Evolutionary conservation across 1,140 invertebrate genomes (phyloP), one percentile per base, ranked within the genome.

Genomic region (Tetramorium simillimum): DNA sequence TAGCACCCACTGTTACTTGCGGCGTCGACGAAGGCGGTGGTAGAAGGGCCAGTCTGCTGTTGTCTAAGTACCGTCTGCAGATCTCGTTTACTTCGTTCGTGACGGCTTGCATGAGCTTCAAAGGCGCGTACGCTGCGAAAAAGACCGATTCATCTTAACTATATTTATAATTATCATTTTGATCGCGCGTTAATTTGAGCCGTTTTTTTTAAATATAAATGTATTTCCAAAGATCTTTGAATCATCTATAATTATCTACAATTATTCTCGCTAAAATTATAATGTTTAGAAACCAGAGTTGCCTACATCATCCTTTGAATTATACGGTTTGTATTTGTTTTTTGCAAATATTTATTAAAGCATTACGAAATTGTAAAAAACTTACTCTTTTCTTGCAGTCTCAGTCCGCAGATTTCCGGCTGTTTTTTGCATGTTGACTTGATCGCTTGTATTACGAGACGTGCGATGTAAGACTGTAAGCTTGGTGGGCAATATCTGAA

Each of bases 61-160:
- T 97, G 93, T 97, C 96, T 90, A 96, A 94, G 93, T 97, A 97
- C 40, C 96, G 95, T 58, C 96, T 94, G 92, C 97, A 97, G 24
- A 97, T 96, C 91, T 96, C 96, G 92, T 97, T 97, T 78, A 97
- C 96, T 95, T 97, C 96, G 28, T 95, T 95, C 65, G 97, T 97
- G 63, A 97, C 97, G 53, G 96, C 95, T 93, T 97, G 97, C 97
- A 97, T 97, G 77, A 98, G 95, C 82, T 96, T 96, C 53, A 97
- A 94, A 46, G 97, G 96, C 93, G 96, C 96, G 92, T 97, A 97
- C 88, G 96, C 97, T 97, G 95, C 6, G 96, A 96, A 84, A 86
- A 86, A 85, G 18, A 82, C 37, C 33, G 21, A 73, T 49, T 0
- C 24, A 37, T 37, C 51, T 72, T n/a, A 10, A 24, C 3, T 33